Evolutionary conservation across 2,888 invertebrate species (phyloP), one percentile per base, ranked within the genome.

Genomic region (Drosophila buzzatii): DNA sequence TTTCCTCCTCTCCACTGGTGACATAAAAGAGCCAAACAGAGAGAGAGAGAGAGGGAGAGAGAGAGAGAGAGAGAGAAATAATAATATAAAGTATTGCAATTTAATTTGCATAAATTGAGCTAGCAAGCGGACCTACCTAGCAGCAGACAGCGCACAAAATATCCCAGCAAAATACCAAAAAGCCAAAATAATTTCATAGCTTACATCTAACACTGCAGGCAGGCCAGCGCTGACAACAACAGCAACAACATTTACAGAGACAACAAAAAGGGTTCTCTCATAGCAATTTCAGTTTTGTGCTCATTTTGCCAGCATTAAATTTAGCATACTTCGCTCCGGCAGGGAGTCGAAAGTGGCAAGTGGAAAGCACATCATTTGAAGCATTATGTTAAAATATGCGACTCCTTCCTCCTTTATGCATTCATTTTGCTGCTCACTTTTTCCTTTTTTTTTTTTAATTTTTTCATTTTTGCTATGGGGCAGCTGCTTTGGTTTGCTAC

Each of bases 91-190:
- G 87, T 79, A 85, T 87, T 87, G 88, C 85, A 87, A 85, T 85
- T 85, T 85, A 87, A 87, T 85, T 85, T 85, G 88, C 85, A 85
- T 85, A 85, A 85, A 85, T 85, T 85, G 85, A 79, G 85, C 76
- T 63, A 75, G 74, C 73, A 65, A 67, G 58, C 73, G 47, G 42
- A 63, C 62, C 49, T 31, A 45, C 61, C 64, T 45, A 61, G 61
- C 67, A 31, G 41, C 55, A 20, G 33, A 51, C 37, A 31, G 18
- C 41, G 57, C 58, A 35, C 44, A 72, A 79, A 79, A 83, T 76
- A 65, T 71, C 67, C 73, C 70, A 73, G 69, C 65, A 80, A 80
- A 78, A 82, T 87, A 74, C 76, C 82, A 65, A 58, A 73, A 61
- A 79, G 82, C 77, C 75, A 68, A 85, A 84, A 85, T 86, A 79